Conservation (phyloP, 2,113 vertebrate genomes). For the Sceloporus tristichus region DNA sequence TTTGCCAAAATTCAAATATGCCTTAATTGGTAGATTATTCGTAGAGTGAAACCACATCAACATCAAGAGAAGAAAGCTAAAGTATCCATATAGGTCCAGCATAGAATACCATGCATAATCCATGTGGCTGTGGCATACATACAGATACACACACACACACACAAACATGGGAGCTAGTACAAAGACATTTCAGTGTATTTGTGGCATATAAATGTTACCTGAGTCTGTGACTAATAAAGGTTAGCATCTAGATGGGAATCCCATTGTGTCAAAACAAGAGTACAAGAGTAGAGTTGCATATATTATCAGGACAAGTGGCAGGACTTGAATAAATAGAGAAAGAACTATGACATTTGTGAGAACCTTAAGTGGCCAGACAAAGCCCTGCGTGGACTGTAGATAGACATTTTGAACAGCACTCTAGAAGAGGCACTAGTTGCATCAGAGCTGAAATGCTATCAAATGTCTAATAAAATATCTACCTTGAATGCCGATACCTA, state of each 20-base stretch:
- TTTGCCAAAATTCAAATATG: not conserved
- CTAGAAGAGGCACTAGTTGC: too few species aligned
- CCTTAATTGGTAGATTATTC: not conserved
- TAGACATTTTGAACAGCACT: too few species aligned
- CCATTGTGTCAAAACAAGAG: not conserved
- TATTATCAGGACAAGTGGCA: not conserved
- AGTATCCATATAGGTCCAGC: too few species aligned
- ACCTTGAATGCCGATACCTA: too few species aligned
- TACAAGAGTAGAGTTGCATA: not conserved
- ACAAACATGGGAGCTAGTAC: not conserved
- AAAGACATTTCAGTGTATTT: not conserved
- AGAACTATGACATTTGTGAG: not conserved
- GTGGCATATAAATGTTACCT: not conserved
- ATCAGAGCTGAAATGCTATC: too few species aligned
- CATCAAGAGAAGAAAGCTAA: not conserved
- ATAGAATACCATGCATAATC: not conserved
- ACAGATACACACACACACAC: not conserved
- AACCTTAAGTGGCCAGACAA: not conserved
- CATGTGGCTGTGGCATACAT: too few species aligned
- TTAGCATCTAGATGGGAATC: not conserved
- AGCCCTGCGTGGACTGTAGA: too few species aligned
- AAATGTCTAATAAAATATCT: too few species aligned
- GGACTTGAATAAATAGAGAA: not conserved
- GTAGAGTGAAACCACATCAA: not conserved
- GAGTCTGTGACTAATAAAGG: not conserved